Evolutionary conservation across 2,888 invertebrate genomes (phyloP).

Genomic region (Nomada hirtipes): DNA sequence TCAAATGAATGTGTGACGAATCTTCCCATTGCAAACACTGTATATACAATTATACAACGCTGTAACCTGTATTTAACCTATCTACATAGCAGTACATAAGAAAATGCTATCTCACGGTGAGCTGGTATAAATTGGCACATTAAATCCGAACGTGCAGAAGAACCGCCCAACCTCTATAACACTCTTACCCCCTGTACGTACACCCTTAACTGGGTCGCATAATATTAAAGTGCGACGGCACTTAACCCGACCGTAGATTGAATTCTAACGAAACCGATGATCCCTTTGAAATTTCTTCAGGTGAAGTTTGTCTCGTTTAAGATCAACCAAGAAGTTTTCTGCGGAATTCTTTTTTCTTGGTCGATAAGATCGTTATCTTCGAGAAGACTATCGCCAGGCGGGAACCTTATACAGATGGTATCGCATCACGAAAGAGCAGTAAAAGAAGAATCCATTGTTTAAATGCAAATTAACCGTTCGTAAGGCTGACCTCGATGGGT

Average conservation of each 20-base stretch:
- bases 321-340: background rate
- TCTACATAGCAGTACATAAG: background rate
- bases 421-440: conserved; percentile 28
- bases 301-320: background rate
- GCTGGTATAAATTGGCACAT: conserved; percentile 9
- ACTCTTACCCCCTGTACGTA: conserved; percentile 9
- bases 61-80: background rate
- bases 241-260: conserved; percentile 7
- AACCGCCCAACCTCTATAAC: conserved; percentile 21
- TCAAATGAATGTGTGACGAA: no score
- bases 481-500: conserved; percentile 66
- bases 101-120: conserved; percentile 11
- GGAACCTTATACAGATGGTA: conserved; percentile 29
- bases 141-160: background rate
- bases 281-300: background rate
- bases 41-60: background rate
- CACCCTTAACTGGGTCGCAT: conserved; percentile 37
- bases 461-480: conserved; percentile 61
- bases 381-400: background rate
- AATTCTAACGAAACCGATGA: background rate
- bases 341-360: background rate
- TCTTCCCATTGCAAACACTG: no score
- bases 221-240: conserved; percentile 27
- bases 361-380: conserved; percentile 23
- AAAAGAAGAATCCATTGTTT: conserved; percentile 57